These are phyloP conservation scores for Aricia agestis DNA, from an alignment of 1,140 invertebrate genomes.

Conservation along the genomic window DNA sequence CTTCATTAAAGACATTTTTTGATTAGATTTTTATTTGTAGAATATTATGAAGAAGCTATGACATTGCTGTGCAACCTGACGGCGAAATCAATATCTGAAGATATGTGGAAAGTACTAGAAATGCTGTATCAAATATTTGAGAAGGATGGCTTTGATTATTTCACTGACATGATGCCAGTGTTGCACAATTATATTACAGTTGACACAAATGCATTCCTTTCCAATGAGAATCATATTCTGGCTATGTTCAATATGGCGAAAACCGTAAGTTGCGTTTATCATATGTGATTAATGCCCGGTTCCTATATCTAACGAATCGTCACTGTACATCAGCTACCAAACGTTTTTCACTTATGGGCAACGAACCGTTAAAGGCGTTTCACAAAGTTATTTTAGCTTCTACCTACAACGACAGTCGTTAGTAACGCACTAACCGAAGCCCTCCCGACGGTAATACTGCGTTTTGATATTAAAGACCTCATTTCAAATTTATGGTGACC, in stretches of 20 bases:
- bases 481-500: too few relatives aligned
- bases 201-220: conserved; percentile 94
- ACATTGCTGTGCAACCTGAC: conserved; percentile 95
- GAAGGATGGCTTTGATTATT: conserved; percentile 97
- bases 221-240: conserved; percentile 91
- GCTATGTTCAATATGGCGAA: conserved; percentile 98
- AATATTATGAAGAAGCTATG: conserved; percentile 98
- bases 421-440: too few relatives aligned
- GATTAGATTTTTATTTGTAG: conserved; percentile 69
- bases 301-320: too few relatives aligned
- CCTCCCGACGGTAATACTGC: too few relatives aligned
- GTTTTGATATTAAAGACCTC: too few relatives aligned
- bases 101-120: conserved; percentile 98
- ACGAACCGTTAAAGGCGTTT: too few relatives aligned
- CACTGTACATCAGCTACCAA: too few relatives aligned
- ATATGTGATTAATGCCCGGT: too few relatives aligned
- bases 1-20: neutral
- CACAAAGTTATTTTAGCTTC: too few relatives aligned
- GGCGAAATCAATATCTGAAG: conserved; percentile 89
- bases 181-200: conserved; percentile 98
- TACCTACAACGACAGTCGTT: too few relatives aligned
- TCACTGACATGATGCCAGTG: conserved; percentile 99
- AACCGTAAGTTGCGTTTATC: conserved; percentile 78
- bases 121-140: conserved; percentile 87
- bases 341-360: too few relatives aligned